phyloP scores from a whole-genome alignment of 2,888 invertebrate species.

The Idaea dimidiata region DNA sequence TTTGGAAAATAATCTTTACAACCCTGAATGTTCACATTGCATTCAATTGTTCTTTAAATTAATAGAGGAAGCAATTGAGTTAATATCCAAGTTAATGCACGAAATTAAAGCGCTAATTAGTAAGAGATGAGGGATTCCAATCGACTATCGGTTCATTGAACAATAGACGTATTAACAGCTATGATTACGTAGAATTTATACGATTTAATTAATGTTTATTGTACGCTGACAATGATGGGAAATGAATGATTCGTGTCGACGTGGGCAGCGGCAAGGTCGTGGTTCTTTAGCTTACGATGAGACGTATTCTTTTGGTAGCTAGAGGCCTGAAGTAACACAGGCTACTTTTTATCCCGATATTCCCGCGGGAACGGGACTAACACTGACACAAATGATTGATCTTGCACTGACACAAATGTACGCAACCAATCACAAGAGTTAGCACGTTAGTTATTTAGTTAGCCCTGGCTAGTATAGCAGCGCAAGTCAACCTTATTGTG shows the following conservation, averaged over 20 bases:
- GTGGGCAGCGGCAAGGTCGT: conserved; percentile 31
- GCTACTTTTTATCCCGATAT: too few species aligned
- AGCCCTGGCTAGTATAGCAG: too few species aligned
- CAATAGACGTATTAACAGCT: conserved; percentile 37
- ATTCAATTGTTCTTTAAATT: background rate
- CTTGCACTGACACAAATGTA: too few species aligned
- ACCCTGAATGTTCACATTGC: too few species aligned
- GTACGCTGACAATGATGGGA: conserved; percentile 36
- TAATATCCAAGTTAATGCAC: background rate
- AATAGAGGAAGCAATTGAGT: background rate
- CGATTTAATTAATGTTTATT: conserved; percentile 35
- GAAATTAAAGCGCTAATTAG: background rate
- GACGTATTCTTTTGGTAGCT: conserved; percentile 9
- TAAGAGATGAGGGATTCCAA: conserved; percentile 6
- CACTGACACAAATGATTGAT: too few species aligned
- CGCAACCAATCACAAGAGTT: too few species aligned
- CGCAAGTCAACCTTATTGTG: too few species aligned
- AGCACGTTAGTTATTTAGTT: too few species aligned
- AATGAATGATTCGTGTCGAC: conserved; percentile 29
- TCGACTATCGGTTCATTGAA: conserved; percentile 13
- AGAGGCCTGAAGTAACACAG: too few species aligned
- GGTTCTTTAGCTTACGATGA: conserved; percentile 9
- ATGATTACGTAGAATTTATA: conserved; percentile 29
- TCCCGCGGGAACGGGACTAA: too few species aligned
- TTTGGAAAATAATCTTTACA: too few species aligned